A percentile compares a stretch with the other conserved stretches of the same genome.
Evolutionary conservation across 2,888 invertebrate species (phyloP).

Genomic region (Macrosoma leucophasiata): DNA sequence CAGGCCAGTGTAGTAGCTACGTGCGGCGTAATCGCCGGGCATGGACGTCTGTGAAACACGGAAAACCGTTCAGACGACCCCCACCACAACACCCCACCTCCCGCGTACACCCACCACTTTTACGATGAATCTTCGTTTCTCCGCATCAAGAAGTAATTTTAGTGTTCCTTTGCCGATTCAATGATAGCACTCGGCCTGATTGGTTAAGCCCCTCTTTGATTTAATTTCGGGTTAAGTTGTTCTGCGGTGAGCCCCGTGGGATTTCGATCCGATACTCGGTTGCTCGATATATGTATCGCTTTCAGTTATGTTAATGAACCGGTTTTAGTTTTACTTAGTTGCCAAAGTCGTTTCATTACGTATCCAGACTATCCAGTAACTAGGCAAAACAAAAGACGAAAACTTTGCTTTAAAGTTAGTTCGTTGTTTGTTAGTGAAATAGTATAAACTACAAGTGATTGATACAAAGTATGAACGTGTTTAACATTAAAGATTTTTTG

Average conservation of each 20-base stretch:
- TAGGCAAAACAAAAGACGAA: neutral
- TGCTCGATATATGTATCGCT: constrained; percentile 44
- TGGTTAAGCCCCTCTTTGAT: constrained; percentile 75
- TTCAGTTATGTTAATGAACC: constrained; percentile 36
- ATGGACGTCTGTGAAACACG: constrained; percentile 69
- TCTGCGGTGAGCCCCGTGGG: constrained; percentile 61
- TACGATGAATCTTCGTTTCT: constrained; percentile 76
- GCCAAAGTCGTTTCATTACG: constrained; percentile 4
- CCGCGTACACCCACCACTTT: constrained; percentile 60
- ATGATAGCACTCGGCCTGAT: constrained; percentile 75
- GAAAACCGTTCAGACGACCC: constrained; percentile 72
- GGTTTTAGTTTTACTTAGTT: constrained; percentile 4
- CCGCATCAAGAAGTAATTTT: constrained; percentile 76
- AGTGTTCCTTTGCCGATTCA: constrained; percentile 75
- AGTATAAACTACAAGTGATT: no score
- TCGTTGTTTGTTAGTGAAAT: neutral
- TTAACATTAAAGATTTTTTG: no score
- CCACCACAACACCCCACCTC: constrained; percentile 32
- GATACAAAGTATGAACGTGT: no score
- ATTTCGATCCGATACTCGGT: constrained; percentile 33
- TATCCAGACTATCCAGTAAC: neutral
- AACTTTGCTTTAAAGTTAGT: neutral
- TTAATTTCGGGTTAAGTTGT: constrained; percentile 74
- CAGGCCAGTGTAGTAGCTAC: constrained; percentile 51
- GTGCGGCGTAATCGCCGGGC: constrained; percentile 67